Evolutionary conservation across 2,888 invertebrate species (phyloP), one percentile per base, ranked within the genome.

Genomic region (Aplocera efformata): DNA sequence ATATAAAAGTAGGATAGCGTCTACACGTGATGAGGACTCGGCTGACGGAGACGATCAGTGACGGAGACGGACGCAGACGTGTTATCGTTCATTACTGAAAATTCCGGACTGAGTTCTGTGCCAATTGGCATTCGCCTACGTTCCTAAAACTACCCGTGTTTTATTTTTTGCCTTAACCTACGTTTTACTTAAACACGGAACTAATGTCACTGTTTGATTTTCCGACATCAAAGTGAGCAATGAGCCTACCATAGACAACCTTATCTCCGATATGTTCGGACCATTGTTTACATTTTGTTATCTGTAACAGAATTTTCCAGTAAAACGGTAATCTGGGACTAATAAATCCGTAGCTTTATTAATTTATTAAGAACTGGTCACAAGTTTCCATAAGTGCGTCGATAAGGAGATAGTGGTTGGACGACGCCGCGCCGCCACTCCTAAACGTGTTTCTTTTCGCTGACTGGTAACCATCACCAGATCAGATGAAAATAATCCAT

Each of bases 371-470:
- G 44, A 53, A 42, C 56, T 67, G 70, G 66, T 65, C 74, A 76
- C 62, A 80, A 77, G 71, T 79, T 81, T 82, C 80, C 82, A 77
- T 56, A 40, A 72, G 67, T 67, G 45, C 45, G 32, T 63, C 64
- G 81, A 83, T 79, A 72, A 63, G 56, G 37, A 46, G 59, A 70
- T 70, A 66, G 48, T 48, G 48, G 26, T 30, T 22, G 21, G 48
- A 47, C 45, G 26, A 28, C 25, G 21, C 40, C 43, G 52, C 43
- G 52, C 54, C 45, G 56, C 58, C 65, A 49, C 63, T 63, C 69
- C 66, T 60, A 61, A 66, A 72, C 65, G 58, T 57, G 64, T 64
- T 68, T 64, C 44, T 29, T 17, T 26, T 24, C 7, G 6, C 43
- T 48, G 44, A 50, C 57, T 60, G 62, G 59, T 66, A 62, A 51